These are phyloP conservation scores for Chromobotia macracanthus DNA, from an alignment of 2,797 vertebrate genomes.

Conservation along the genomic window DNA sequence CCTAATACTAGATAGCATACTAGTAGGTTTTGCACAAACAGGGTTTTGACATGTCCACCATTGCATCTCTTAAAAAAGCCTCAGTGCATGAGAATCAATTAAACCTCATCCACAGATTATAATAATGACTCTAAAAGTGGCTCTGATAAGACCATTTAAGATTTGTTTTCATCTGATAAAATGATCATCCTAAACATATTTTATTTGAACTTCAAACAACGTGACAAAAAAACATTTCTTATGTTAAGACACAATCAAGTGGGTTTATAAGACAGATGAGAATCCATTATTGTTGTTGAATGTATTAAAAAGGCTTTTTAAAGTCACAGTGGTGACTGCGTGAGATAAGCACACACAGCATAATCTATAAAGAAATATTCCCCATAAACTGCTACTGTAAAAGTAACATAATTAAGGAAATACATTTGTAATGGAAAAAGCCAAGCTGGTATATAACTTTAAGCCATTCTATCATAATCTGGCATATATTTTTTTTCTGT, in stretches of 20 bases:
- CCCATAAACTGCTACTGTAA: not conserved
- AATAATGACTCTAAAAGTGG: constrained; percentile 73
- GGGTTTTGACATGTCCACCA: constrained; percentile 72
- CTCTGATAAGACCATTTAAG: constrained; percentile 80
- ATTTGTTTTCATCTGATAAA: constrained; percentile 83
- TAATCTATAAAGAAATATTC: constrained; percentile 18
- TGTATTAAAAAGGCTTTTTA: constrained; percentile 58
- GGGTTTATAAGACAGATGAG: constrained; percentile 52
- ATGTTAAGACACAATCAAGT: constrained; percentile 57
- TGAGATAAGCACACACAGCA: constrained; percentile 56
- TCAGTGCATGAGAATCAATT: constrained; percentile 77
- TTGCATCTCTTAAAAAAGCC: constrained; percentile 76
- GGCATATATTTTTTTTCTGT: constrained; percentile 42
- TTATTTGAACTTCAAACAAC: constrained; percentile 78
- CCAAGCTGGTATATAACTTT: constrained; percentile 33
- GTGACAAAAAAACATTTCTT: constrained; percentile 56
- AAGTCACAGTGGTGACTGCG: constrained; percentile 43
- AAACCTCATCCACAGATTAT: constrained; percentile 78
- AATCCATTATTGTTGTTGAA: constrained; percentile 57
- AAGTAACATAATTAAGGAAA: constrained; percentile 52
- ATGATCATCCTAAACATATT: constrained; percentile 78
- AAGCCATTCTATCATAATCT: constrained; percentile 14
- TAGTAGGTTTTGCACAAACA: constrained; percentile 70
- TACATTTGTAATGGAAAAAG: constrained; percentile 29
- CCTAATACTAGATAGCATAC: constrained; percentile 60